Evolutionary conservation across 2,888 invertebrate species (phyloP).

Genomic region (Eristalis arbustorum): DNA sequence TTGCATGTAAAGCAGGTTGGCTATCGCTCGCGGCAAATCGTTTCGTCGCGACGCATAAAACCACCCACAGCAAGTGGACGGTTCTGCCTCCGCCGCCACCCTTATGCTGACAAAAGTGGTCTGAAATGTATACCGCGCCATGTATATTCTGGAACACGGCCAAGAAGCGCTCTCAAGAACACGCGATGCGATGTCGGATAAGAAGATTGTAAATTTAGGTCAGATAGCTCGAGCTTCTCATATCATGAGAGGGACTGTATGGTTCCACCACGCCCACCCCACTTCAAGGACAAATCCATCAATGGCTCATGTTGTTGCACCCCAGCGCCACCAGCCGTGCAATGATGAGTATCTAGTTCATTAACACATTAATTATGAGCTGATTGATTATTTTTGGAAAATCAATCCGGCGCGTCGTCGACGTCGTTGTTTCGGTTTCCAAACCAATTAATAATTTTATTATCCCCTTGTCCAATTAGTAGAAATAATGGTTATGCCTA

Average conservation of each 20-base stretch:
- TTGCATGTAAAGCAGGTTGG: not conserved
- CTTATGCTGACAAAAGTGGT: not conserved
- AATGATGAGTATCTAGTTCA: conserved; percentile 37
- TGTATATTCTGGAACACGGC: not conserved
- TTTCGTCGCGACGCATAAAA: conserved; percentile 27
- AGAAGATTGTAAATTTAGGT: not conserved
- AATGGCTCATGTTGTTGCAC: not conserved
- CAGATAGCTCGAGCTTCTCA: not conserved
- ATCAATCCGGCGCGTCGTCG: conserved; percentile 14
- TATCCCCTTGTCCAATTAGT: conserved; percentile 56
- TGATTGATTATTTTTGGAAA: conserved; percentile 59
- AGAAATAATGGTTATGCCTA: conserved; percentile 20
- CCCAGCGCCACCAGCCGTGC: not conserved
- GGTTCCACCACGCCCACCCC: too few relatives aligned
- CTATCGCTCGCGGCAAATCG: not conserved
- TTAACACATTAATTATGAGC: conserved; percentile 46
- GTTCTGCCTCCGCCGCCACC: not conserved
- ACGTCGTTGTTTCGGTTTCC: conserved; percentile 14
- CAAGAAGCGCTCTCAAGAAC: not conserved
- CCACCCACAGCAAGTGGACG: not conserved
- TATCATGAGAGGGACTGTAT: too few relatives aligned
- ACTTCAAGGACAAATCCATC: not conserved
- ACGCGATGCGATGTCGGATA: not conserved
- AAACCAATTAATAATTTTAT: conserved; percentile 60
- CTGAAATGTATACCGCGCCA: not conserved